Percentiles rank a stretch among this genome's conserved stretches.
Evolutionary conservation across 2,888 invertebrate genomes (phyloP).

Genomic region (Allophyes oxyacanthae): DNA sequence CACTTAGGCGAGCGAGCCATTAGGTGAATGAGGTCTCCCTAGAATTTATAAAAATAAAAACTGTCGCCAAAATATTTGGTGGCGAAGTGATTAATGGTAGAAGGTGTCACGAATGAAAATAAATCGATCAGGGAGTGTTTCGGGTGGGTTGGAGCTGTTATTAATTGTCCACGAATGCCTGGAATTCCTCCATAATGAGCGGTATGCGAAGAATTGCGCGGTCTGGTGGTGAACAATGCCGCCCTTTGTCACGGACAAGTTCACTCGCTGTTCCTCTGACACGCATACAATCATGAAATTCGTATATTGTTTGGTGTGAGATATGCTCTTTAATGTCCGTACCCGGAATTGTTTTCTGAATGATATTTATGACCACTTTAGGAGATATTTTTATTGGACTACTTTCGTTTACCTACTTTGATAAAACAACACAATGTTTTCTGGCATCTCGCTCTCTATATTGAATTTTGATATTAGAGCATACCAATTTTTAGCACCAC

Average conservation of each 20-base stretch:
- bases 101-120: slow-evolving; percentile 56
- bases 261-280: slow-evolving; percentile 29
- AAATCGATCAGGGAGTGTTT: slow-evolving; percentile 58
- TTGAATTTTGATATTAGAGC: no score
- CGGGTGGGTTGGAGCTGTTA: slow-evolving; percentile 52
- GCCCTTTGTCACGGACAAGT: slow-evolving; percentile 52
- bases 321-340: slow-evolving; percentile 27
- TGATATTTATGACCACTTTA: slow-evolving; percentile 34
- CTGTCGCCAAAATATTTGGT: slow-evolving; percentile 55
- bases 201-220: slow-evolving; percentile 60
- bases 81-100: slow-evolving; percentile 55
- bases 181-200: slow-evolving; percentile 62
- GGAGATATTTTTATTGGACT: slow-evolving; percentile 20
- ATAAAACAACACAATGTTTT: slow-evolving; percentile 13
- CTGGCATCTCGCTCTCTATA: no score
- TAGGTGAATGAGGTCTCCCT: slow-evolving; percentile 41
- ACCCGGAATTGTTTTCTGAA: slow-evolving; percentile 36
- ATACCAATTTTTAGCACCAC: no score
- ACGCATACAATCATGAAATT: slow-evolving; percentile 17
- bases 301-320: slow-evolving; percentile 35
- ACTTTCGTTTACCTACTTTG: slow-evolving; percentile 3
- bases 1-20: slow-evolving; percentile 40
- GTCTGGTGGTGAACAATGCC: slow-evolving; percentile 54
- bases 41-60: slow-evolving; percentile 54
- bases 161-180: slow-evolving; percentile 61